Evolutionary conservation across 2,888 invertebrate genomes (phyloP).

Genomic region (Meiosimyza decipiens): DNA sequence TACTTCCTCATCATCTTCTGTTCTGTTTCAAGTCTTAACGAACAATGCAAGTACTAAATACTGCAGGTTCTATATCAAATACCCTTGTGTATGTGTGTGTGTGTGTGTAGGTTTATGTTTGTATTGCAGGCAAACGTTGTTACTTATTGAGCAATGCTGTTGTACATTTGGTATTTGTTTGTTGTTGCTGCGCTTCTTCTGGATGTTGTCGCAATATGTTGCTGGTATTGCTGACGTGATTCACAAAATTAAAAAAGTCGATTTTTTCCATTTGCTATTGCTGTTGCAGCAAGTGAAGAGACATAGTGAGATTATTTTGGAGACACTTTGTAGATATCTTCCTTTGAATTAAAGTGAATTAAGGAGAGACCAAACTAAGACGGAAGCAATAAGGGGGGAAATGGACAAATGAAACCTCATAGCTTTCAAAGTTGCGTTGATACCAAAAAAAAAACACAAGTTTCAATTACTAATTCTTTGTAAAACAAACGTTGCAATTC

Average conservation of each 20-base stretch:
- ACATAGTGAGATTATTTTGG: too few species aligned
- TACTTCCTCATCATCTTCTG: conserved; percentile 2
- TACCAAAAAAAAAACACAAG: too few species aligned
- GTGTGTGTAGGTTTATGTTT: conserved; percentile 25
- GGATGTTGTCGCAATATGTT: conserved; percentile 6
- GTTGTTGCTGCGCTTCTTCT: not conserved
- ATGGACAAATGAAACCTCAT: too few species aligned
- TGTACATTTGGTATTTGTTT: conserved; percentile 23
- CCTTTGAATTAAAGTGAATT: too few species aligned
- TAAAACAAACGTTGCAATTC: too few species aligned
- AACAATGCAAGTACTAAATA: conserved; percentile 29
- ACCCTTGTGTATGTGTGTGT: conserved; percentile 16
- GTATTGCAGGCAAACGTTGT: conserved; percentile 25
- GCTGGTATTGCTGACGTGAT: conserved; percentile 13
- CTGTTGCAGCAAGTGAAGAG: too few species aligned
- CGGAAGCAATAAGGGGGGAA: too few species aligned
- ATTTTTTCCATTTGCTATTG: not conserved
- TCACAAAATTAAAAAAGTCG: conserved; percentile 25
- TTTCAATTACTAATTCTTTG: too few species aligned
- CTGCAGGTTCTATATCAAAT: not conserved
- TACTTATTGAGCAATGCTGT: conserved; percentile 23
- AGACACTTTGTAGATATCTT: too few species aligned
- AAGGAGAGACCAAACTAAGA: too few species aligned
- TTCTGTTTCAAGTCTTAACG: not conserved
- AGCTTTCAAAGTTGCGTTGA: too few species aligned